Evolutionary conservation across 2,888 invertebrate genomes (phyloP), one percentile per base, ranked within the genome.

Genomic region (Andrena flavipes): DNA sequence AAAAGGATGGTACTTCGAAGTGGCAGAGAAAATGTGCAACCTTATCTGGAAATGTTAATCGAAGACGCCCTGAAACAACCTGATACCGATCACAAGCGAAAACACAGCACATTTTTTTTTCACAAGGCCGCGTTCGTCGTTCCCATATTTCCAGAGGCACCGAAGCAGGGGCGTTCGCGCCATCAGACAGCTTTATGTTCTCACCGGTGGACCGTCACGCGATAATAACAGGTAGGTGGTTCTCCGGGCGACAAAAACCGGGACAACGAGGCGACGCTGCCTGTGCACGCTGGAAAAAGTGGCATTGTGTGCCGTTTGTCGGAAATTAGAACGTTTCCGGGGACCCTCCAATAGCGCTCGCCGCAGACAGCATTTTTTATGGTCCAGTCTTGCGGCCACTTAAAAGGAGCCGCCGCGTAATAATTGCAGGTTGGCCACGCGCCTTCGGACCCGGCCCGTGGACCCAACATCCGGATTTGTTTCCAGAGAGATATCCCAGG

Each of bases 211-310:
- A 89, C 77, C 85, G 89, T 88, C 87, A 89, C 87, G 88, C 87
- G 88, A 90, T 91, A 90, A 91, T 91, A 90, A 91, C 88, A 89
- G 89, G 85, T 87, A 82, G 73, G 72, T 83, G 71, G 56, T 79
- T 67, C 67, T 35, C 68, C 49, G 68, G 10, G 64, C 72, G 77
- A 81, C 84, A 91, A 90, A 91, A 90, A 88, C 76, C 77, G 30
- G 78, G 71, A 68, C 68, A 81, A 86, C 80, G 80, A 76, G 76
- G 72, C 79, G 74, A 62, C 54, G 69, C 71, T 26, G 23, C 26
- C 23, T 13, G 60, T 30, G 72, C 70, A 75, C 23, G 16, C 62
- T 30, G 65, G 69, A 81, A 80, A 76, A 81, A 84, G 81, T 84
- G 65, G 72, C 69, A 69, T 62, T 51, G 65, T 51, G 75, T 62